These are phyloP conservation scores for Watsonalla cultraria DNA, from an alignment of 2,888 invertebrate genomes.

Conservation along the genomic window DNA sequence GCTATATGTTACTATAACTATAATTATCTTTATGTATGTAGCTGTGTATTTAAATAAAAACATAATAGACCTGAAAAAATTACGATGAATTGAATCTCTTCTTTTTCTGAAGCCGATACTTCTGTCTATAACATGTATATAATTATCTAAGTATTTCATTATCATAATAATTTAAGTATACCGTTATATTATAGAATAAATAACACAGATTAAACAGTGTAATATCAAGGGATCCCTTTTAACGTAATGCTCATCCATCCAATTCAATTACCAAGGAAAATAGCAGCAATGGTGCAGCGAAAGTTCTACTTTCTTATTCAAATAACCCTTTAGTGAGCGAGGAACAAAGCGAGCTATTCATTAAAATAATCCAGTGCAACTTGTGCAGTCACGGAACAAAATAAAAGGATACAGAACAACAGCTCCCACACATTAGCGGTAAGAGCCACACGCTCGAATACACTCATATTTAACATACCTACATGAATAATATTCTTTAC, in stretches of 20 bases:
- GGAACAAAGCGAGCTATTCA: slow-evolving; percentile 67
- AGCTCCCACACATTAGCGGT: slow-evolving; percentile 18
- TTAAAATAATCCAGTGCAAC: slow-evolving; percentile 59
- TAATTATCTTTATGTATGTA: no score
- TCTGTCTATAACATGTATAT: no score
- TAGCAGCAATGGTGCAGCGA: slow-evolving; percentile 42
- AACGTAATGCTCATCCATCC: slow-evolving; percentile 49
- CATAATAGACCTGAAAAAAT: no score
- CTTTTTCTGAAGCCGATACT: no score
- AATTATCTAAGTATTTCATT: no score
- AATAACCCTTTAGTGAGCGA: slow-evolving; percentile 55
- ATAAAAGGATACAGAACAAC: slow-evolving; percentile 27
- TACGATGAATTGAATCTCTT: no score
- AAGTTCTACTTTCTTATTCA: slow-evolving; percentile 69
- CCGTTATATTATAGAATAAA: slow-evolving; percentile 5
- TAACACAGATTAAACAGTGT: slow-evolving; percentile 8
- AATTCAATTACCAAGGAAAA: slow-evolving; percentile 72
- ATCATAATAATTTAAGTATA: neutral
- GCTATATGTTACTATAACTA: no score
- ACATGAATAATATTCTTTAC: no score
- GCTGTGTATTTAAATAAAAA: no score
- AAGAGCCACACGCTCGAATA: no score
- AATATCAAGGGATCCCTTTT: slow-evolving; percentile 32
- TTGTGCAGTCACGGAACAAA: slow-evolving; percentile 35
- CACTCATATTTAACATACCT: no score